Evolutionary conservation across 2,888 invertebrate genomes (phyloP).

Genomic region (Trissoscelio sp.): DNA sequence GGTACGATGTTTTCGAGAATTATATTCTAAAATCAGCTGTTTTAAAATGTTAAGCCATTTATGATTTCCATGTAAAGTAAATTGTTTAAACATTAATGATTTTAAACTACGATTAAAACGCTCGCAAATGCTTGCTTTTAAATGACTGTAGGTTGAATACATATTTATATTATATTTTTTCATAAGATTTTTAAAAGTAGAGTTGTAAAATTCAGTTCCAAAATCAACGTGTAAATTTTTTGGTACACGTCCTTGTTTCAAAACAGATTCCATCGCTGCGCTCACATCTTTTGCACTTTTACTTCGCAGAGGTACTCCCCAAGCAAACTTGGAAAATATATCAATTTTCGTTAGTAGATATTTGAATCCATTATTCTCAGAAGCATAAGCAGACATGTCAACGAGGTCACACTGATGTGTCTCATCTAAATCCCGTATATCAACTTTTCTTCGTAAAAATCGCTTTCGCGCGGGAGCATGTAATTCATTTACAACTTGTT

Average conservation of each 20-base stretch:
- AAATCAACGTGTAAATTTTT: conserved; percentile 65
- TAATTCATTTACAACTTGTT: conserved; percentile 75
- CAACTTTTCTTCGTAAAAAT: conserved; percentile 76
- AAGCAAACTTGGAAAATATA: conserved; percentile 54
- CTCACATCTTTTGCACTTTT: conserved; percentile 47
- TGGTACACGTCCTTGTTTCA: neutral
- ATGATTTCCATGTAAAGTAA: too few relatives aligned
- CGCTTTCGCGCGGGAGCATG: conserved; percentile 79
- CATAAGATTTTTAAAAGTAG: conserved; percentile 39
- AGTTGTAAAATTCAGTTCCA: conserved; percentile 72
- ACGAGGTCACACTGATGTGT: conserved; percentile 52
- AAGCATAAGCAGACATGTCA: conserved; percentile 35
- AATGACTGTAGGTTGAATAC: conserved; percentile 71
- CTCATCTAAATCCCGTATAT: conserved; percentile 77
- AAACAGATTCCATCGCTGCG: neutral
- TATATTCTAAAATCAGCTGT: conserved; percentile 68
- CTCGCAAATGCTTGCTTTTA: conserved; percentile 29
- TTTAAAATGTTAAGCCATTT: conserved; percentile 4
- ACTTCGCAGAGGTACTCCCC: conserved; percentile 47
- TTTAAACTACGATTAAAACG: too few relatives aligned
- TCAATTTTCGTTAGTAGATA: conserved; percentile 78
- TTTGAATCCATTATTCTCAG: conserved; percentile 71
- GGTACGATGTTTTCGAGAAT: conserved; percentile 39
- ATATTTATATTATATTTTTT: conserved; percentile 48
- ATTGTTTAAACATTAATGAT: too few relatives aligned